These are phyloP conservation scores for Cossypha heuglini DNA, from an alignment of 2,797 vertebrate genomes.

Conservation along the genomic window DNA sequence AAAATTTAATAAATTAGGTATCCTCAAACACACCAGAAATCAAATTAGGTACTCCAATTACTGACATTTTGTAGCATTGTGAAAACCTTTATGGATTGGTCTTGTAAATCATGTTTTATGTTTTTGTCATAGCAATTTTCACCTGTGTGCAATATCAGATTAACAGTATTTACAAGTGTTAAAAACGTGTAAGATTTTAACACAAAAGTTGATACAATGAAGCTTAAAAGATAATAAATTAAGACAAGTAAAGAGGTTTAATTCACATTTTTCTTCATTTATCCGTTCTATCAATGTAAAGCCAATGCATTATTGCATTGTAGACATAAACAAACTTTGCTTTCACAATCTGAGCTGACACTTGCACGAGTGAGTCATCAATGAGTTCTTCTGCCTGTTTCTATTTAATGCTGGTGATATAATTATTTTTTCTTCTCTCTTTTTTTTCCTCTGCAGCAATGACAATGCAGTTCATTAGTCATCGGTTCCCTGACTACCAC, in stretches of 20 bases:
- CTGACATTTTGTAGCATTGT: not conserved
- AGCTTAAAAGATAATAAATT: not conserved
- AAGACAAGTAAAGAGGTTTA: not conserved
- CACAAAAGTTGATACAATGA: accelerated
- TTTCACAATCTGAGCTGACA: not conserved
- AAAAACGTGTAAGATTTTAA: not conserved
- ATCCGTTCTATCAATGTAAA: not conserved
- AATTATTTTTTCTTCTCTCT: not conserved
- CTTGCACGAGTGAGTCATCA: not conserved
- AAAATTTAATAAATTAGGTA: not conserved
- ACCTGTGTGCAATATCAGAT: not conserved
- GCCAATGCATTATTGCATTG: not conserved
- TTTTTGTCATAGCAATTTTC: not conserved
- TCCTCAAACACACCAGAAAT: not conserved
- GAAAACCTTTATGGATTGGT: not conserved
- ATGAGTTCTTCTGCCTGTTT: not conserved
- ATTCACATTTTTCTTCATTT: not conserved
- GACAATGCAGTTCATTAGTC: slow-evolving; percentile 80
- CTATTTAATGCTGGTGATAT: not conserved
- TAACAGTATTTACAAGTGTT: not conserved
- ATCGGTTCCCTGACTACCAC: slow-evolving; percentile 76
- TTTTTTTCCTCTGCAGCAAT: slow-evolving; percentile 59
- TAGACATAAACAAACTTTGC: not conserved
- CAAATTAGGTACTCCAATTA: not conserved
- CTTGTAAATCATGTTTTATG: not conserved